phyloP scores from a whole-genome alignment of 2,797 vertebrate genomes.

The Diplodus puntazzo region DNA sequence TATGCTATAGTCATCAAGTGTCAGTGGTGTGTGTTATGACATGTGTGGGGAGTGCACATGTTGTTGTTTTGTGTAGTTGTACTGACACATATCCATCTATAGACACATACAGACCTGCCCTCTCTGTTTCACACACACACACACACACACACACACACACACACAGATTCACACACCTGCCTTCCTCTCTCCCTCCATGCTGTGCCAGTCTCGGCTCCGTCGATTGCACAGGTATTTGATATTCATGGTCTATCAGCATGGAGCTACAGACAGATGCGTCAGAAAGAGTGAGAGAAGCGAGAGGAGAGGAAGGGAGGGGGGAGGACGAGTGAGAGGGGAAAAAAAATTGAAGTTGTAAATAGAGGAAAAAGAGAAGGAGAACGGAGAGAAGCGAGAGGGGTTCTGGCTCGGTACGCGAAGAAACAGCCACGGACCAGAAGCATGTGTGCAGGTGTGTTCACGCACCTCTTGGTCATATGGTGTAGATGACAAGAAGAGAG shows the following conservation, averaged over 20 bases:
- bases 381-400: background rate
- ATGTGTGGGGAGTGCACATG: constrained; percentile 5
- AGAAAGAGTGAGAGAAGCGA: constrained; percentile 11
- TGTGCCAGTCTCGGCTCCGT: constrained; percentile 49
- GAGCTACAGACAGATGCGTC: constrained; percentile 51
- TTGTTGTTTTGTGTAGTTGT: background rate
- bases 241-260: constrained; percentile 77
- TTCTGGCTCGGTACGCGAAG: background rate
- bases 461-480: background rate
- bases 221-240: constrained; percentile 73
- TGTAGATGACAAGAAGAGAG: background rate
- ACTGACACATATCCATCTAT: constrained; percentile 26
- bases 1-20: background rate
- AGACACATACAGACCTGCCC: constrained; percentile 15
- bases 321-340: background rate
- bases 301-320: background rate
- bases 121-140: background rate
- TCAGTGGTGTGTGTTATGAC: constrained; percentile 4
- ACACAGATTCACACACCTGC: constrained; percentile 38
- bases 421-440: background rate
- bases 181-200: constrained; percentile 40
- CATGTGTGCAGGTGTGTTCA: constrained; percentile 7
- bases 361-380: background rate
- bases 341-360: background rate
- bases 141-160: constrained; percentile 36